Evolutionary conservation across 1,140 invertebrate genomes (phyloP).

Genomic region (Tribolium madens): DNA sequence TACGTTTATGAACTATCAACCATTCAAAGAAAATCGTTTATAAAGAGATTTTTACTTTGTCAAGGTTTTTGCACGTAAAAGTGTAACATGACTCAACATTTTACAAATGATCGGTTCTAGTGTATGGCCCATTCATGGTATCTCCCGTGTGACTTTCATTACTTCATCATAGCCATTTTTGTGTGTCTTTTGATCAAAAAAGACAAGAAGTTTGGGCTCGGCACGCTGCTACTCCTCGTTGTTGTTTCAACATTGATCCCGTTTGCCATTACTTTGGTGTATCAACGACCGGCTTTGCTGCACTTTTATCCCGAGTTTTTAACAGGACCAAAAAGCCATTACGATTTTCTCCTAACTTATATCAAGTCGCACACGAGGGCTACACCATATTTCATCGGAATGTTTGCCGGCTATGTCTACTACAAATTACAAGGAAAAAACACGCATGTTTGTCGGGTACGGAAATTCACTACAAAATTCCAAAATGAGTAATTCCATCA

Average conservation of each 20-base stretch:
- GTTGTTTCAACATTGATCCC: conserved; percentile 63
- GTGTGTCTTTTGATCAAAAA: conserved; percentile 69
- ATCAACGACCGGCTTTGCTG: conserved; percentile 66
- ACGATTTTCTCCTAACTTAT: conserved; percentile 68
- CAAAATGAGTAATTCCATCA: too few relatives aligned
- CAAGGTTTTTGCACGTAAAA: conserved; percentile 39
- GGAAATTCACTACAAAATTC: neutral
- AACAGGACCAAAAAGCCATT: conserved; percentile 65
- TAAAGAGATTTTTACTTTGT: conserved; percentile 35
- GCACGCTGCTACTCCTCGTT: conserved; percentile 50
- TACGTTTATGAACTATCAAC: neutral
- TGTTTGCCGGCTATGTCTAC: conserved; percentile 68
- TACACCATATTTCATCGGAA: conserved; percentile 69
- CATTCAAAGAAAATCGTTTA: conserved; percentile 12
- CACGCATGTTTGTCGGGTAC: conserved; percentile 65
- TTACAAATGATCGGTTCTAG: conserved; percentile 65
- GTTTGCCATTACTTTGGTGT: conserved; percentile 66
- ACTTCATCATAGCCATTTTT: conserved; percentile 74
- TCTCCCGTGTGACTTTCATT: conserved; percentile 82
- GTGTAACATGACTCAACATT: conserved; percentile 12
- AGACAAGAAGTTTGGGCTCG: conserved; percentile 58
- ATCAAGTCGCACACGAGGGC: conserved; percentile 70
- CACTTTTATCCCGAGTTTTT: conserved; percentile 69
- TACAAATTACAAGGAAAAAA: conserved; percentile 61
- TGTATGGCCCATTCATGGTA: conserved; percentile 83